Percentiles rank a stretch among this genome's conserved stretches.
Conservation (phyloP, 1,140 invertebrate species). For the Apis florea region DNA sequence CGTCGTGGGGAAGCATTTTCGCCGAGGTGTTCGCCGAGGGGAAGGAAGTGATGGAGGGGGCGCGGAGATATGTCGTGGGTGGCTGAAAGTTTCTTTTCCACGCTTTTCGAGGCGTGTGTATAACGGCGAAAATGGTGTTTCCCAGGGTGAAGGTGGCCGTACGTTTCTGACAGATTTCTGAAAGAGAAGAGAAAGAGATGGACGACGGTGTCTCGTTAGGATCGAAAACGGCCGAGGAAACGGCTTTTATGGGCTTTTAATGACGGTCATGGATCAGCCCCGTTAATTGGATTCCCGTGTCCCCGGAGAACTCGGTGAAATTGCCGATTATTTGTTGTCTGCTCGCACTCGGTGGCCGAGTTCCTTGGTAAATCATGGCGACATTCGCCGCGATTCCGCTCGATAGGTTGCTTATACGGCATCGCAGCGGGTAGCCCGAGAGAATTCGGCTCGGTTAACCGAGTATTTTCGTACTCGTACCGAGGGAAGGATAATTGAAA, state of each 20-base stretch:
- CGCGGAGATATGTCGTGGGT: not conserved
- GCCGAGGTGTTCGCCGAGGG: not conserved
- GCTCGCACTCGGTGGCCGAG: not conserved
- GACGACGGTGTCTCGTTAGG: slow-evolving; percentile 35
- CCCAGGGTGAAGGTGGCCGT: slow-evolving; percentile 10
- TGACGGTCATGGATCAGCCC: not conserved
- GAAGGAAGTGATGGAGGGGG: not conserved
- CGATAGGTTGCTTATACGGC: slow-evolving; percentile 6
- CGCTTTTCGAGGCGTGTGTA: not conserved
- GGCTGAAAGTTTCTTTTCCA: slow-evolving; percentile 11
- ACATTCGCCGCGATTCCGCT: not conserved
- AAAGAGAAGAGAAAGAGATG: not conserved
- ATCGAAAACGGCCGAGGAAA: not conserved
- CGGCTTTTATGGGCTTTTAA: slow-evolving; percentile 12
- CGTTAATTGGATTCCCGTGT: slow-evolving; percentile 44
- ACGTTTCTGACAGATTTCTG: slow-evolving; percentile 39
- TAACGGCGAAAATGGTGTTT: slow-evolving; percentile 7
- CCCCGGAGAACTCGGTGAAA: slow-evolving; percentile 9
- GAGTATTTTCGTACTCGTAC: not conserved
- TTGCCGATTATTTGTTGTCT: slow-evolving; percentile 24
- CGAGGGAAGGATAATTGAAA: slow-evolving; percentile 31
- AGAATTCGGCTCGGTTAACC: slow-evolving; percentile 1
- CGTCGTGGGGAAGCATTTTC: slow-evolving; percentile 34
- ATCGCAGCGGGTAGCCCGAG: slow-evolving; percentile 6
- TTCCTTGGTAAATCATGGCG: slow-evolving; percentile 19